A percentile compares a stretch with the other conserved stretches of the same genome.
These are phyloP conservation scores for Oncorhynchus masou DNA, from an alignment of 2,113 vertebrate genomes.

Conservation along the genomic window DNA sequence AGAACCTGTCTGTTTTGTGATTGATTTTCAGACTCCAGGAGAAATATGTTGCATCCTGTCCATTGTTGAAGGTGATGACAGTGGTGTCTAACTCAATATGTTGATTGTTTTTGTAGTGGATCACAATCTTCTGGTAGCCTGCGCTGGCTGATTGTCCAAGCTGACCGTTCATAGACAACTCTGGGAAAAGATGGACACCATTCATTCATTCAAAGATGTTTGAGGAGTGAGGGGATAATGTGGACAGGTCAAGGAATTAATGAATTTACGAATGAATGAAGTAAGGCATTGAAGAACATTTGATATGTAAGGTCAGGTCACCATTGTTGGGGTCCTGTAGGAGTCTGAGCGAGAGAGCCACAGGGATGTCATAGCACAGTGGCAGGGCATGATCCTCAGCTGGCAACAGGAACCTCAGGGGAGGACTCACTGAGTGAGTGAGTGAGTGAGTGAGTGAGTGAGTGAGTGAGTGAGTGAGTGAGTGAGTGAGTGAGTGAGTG, in stretches of 20 bases:
- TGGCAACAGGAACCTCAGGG: conserved; percentile 58
- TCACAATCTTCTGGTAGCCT: conserved; percentile 57
- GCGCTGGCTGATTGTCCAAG: conserved; percentile 21
- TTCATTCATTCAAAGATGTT: not conserved
- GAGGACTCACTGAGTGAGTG: not conserved
- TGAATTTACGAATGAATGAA: not conserved
- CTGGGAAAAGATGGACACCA: conserved; percentile 35
- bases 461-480: not conserved
- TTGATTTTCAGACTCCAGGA: not conserved
- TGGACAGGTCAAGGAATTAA: not conserved
- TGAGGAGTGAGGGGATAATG: not conserved
- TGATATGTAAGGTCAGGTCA: conserved; percentile 33
- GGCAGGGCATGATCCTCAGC: conserved; percentile 38
- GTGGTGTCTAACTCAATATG: conserved; percentile 32
- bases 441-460: not conserved
- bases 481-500: too few species aligned
- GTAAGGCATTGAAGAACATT: too few species aligned
- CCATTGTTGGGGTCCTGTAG: conserved; percentile 53
- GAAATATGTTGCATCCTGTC: not conserved
- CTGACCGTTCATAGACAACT: conserved; percentile 59
- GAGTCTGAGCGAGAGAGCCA: conserved; percentile 41
- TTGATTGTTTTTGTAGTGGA: conserved; percentile 33
- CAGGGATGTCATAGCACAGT: conserved; percentile 62
- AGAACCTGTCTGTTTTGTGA: conserved; percentile 40
- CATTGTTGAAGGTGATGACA: conserved; percentile 18